Evolutionary conservation across 2,797 vertebrate genomes (phyloP).

Genomic region (Chelonia mydas): DNA sequence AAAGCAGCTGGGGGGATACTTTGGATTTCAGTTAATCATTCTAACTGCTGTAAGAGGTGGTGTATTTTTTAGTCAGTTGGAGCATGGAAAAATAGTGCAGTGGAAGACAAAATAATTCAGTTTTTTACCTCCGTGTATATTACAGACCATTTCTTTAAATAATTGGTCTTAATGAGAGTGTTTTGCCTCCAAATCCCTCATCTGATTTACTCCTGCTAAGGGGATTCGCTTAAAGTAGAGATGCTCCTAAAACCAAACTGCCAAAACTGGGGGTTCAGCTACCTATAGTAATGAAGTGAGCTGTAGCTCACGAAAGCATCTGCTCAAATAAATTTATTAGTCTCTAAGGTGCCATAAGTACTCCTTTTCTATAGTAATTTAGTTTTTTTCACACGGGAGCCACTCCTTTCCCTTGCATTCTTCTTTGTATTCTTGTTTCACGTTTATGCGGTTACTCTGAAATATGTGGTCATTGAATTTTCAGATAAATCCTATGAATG

Average conservation of each 20-base stretch:
- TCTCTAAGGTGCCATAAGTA: too few relatives aligned
- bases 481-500: background rate
- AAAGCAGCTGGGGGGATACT: background rate
- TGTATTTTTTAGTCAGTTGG: background rate
- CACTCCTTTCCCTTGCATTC: background rate
- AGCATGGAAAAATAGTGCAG: background rate
- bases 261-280: background rate
- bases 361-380: background rate
- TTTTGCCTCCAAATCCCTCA: background rate
- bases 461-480: fast-evolving
- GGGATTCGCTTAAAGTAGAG: background rate
- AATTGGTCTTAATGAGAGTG: background rate
- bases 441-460: background rate
- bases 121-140: background rate
- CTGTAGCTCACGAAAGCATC: too few relatives aligned
- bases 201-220: background rate
- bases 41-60: background rate
- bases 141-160: background rate
- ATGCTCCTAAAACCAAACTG: background rate
- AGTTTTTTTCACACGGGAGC: background rate
- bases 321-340: too few relatives aligned
- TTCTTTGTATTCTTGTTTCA: background rate
- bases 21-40: background rate
- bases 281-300: background rate
- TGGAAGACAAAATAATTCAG: fast-evolving